Conservation (phyloP, 2,113 vertebrate genomes). For the Perccottus glenii region DNA sequence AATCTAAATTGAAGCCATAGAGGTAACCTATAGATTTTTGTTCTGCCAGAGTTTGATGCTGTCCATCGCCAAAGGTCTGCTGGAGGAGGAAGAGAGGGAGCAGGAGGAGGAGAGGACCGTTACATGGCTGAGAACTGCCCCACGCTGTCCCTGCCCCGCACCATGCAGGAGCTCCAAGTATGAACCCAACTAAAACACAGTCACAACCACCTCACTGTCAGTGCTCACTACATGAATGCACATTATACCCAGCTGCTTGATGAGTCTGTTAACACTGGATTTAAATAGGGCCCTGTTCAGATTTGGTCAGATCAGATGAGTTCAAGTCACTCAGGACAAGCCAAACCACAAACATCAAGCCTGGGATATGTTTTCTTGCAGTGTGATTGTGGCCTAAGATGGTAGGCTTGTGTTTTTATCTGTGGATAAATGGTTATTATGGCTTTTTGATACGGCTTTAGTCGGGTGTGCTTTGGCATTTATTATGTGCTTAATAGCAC, state of each 20-base stretch:
- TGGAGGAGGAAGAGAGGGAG: slow-evolving; percentile 86
- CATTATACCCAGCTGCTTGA: neutral
- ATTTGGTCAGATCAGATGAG: neutral
- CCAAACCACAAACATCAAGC: neutral
- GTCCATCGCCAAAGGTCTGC: slow-evolving; percentile 86
- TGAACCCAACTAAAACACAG: neutral
- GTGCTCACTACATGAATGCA: neutral
- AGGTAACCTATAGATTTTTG: neutral
- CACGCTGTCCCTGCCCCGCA: slow-evolving; percentile 81
- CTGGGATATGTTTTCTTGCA: neutral
- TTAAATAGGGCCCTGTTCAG: neutral
- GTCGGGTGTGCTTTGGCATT: neutral
- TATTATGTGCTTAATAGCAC: slow-evolving; percentile 3
- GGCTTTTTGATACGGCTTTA: neutral
- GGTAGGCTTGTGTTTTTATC: neutral
- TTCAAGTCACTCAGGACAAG: neutral
- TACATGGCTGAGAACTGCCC: slow-evolving; percentile 89
- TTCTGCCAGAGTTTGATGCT: slow-evolving; percentile 92
- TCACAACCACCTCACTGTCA: neutral
- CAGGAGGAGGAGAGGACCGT: slow-evolving; percentile 81
- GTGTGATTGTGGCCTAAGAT: neutral
- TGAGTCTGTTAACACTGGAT: neutral
- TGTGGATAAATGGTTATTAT: neutral
- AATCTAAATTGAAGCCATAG: too few species aligned
- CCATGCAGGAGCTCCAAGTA: slow-evolving; percentile 89